A percentile compares a stretch with the other conserved stretches of the same genome.
Conservation (phyloP, 2,888 invertebrate species). For the Camptogramma bilineatum region DNA sequence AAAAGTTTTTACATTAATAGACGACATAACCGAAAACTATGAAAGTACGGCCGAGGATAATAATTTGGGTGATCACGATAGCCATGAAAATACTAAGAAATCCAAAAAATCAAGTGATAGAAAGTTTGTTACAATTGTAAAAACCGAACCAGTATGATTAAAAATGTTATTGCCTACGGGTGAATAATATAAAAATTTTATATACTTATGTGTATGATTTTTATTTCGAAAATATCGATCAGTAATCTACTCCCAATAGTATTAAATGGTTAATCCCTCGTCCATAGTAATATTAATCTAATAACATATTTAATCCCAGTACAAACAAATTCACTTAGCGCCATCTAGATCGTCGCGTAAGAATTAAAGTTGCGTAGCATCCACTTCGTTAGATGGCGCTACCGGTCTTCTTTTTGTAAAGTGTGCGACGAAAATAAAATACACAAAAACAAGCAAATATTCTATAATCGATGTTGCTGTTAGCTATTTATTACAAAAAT, state of each 20-base stretch:
- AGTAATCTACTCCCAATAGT: too few species aligned
- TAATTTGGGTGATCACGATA: neutral
- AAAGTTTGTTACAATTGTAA: conserved; percentile 24
- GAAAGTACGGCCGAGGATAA: conserved; percentile 1
- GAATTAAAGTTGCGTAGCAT: neutral
- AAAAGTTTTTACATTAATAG: conserved; percentile 54
- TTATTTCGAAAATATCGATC: neutral
- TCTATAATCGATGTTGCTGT: conserved; percentile 4
- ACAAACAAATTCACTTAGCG: conserved; percentile 1
- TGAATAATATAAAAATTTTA: too few species aligned
- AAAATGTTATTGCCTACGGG: neutral
- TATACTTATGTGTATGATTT: too few species aligned
- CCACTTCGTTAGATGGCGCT: conserved; percentile 23
- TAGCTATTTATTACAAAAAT: neutral
- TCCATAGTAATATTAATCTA: too few species aligned
- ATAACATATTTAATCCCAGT: too few species aligned
- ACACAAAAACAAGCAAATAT: conserved; percentile 2
- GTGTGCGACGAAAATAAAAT: neutral
- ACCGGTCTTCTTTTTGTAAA: neutral
- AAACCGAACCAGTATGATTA: conserved; percentile 35
- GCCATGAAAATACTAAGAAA: neutral
- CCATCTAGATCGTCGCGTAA: neutral
- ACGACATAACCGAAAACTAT: conserved; percentile 48
- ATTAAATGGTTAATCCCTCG: too few species aligned
- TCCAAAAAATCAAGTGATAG: conserved; percentile 2